Evolutionary conservation across 2,113 vertebrate genomes (phyloP).

Genomic region (Cryptotis parvus): DNA sequence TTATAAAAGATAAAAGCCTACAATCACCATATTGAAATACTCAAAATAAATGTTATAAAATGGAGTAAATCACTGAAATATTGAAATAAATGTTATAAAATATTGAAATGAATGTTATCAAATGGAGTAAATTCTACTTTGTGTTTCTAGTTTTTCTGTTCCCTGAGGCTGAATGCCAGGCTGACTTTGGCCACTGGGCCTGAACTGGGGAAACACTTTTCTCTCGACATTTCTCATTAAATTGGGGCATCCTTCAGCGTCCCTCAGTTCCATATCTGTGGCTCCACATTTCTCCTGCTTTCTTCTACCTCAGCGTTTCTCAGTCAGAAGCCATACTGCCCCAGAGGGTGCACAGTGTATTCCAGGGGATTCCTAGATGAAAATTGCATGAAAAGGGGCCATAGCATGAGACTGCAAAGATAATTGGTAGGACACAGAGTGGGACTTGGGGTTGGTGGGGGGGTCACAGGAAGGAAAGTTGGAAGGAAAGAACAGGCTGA

Average conservation of each 20-base stretch:
- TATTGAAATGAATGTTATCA: background rate
- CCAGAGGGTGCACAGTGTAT: no score
- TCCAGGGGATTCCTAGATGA: no score
- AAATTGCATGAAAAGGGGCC: no score
- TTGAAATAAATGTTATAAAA: background rate
- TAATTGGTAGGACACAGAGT: no score
- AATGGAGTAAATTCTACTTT: background rate
- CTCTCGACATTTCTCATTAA: background rate
- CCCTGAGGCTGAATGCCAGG: background rate
- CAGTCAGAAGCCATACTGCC: no score
- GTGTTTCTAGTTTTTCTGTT: slow-evolving; percentile 2
- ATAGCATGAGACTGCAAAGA: no score
- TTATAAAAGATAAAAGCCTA: background rate
- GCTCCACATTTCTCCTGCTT: background rate
- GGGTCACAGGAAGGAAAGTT: no score
- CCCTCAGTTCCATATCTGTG: background rate
- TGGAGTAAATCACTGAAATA: no score
- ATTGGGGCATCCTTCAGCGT: background rate
- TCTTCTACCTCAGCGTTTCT: no score
- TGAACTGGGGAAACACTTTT: background rate
- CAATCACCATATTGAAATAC: no score
- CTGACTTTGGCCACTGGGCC: background rate
- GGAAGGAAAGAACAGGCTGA: no score
- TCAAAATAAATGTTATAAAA: background rate
- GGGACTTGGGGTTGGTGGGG: no score